Percentiles rank a stretch among this genome's conserved stretches.
Evolutionary conservation across 2,888 invertebrate genomes (phyloP).

Genomic region (Sericinus montela): DNA sequence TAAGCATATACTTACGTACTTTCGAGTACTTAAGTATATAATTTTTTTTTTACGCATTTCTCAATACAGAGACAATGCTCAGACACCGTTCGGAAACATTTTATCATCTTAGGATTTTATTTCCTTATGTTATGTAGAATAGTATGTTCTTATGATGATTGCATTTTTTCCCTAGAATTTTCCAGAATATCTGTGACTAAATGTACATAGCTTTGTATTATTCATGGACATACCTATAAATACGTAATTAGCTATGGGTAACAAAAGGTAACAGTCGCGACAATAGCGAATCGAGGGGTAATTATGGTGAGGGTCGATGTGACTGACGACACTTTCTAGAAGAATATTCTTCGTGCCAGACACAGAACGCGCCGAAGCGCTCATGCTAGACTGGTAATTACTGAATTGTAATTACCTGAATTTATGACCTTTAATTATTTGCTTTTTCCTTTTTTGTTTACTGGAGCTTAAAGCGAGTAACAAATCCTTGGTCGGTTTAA

Average conservation of each 20-base stretch:
- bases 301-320: slow-evolving; percentile 22
- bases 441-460: neutral
- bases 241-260: slow-evolving; percentile 21
- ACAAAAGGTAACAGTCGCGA: slow-evolving; percentile 33
- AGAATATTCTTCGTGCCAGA: slow-evolving; percentile 50
- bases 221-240: too few relatives aligned
- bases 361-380: slow-evolving; percentile 41
- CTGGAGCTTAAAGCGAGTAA: neutral
- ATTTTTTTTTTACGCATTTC: too few relatives aligned
- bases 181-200: too few relatives aligned
- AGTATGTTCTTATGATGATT: too few relatives aligned
- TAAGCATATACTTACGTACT: too few relatives aligned
- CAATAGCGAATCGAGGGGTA: slow-evolving; percentile 15
- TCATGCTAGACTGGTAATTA: slow-evolving; percentile 45
- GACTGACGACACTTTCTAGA: slow-evolving; percentile 41
- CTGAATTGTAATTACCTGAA: slow-evolving; percentile 42
- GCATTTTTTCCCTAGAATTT: too few relatives aligned
- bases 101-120: too few relatives aligned
- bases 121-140: too few relatives aligned
- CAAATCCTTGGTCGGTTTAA: too few relatives aligned
- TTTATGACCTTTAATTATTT: slow-evolving; percentile 6
- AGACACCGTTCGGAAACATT: too few relatives aligned
- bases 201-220: neutral
- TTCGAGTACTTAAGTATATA: too few relatives aligned
- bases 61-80: too few relatives aligned